Evolutionary conservation across 2,113 vertebrate genomes (phyloP).

Genomic region (Agapornis roseicollis): DNA sequence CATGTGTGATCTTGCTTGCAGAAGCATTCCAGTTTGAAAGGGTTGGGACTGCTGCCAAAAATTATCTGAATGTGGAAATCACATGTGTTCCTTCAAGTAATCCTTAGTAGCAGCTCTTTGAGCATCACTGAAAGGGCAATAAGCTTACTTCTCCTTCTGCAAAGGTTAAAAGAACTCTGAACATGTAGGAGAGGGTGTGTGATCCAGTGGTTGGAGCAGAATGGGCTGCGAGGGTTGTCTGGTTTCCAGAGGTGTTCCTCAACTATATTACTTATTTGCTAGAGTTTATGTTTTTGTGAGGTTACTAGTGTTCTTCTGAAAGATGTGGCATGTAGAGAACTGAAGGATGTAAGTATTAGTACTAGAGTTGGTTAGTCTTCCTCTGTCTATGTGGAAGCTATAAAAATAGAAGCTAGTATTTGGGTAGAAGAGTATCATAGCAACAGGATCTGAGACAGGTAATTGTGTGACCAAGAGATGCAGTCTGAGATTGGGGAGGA

Average conservation of each 20-base stretch:
- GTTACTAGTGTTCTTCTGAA: not conserved
- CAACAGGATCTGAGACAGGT: not conserved
- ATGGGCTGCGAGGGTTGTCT: not conserved
- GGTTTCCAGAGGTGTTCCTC: not conserved
- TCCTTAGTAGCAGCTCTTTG: not conserved
- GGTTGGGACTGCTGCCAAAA: not conserved
- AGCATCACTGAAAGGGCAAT: not conserved
- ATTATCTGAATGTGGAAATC: not conserved
- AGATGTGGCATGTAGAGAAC: not conserved
- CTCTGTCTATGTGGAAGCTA: not conserved
- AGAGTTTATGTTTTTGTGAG: not conserved
- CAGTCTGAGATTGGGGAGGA: not conserved
- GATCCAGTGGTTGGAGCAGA: not conserved
- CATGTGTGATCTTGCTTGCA: not conserved
- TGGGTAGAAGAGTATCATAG: not conserved
- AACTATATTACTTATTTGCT: not conserved
- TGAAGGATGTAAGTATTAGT: not conserved
- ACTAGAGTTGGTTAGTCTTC: not conserved
- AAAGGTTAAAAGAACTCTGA: not conserved
- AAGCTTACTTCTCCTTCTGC: not conserved
- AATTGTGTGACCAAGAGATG: not conserved
- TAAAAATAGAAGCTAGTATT: not conserved
- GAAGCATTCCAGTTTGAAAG: not conserved
- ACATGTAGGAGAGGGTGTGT: fast-evolving
- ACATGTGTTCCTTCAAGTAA: not conserved